These are phyloP conservation scores for Sycophaga agraensis DNA, from an alignment of 1,140 invertebrate genomes.

Conservation along the genomic window DNA sequence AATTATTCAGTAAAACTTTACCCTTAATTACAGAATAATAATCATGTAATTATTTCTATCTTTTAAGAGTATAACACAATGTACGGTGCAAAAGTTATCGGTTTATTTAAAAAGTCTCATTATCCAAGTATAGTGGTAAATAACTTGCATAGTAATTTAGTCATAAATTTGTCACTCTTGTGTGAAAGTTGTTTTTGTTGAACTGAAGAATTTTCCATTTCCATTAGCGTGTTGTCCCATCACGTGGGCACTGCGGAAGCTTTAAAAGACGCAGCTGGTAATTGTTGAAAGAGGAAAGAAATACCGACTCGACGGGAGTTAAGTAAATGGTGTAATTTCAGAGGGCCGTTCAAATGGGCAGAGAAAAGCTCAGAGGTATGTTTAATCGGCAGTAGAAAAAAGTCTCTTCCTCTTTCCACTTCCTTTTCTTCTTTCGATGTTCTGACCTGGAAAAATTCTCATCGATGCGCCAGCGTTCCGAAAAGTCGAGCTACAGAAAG, in stretches of 20 bases:
- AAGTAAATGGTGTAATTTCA: constrained; percentile 12
- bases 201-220: constrained; percentile 12
- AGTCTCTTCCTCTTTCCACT: constrained; percentile 5
- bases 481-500: constrained; percentile 32
- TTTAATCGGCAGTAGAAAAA: constrained; percentile 9
- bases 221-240: constrained; percentile 3
- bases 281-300: neutral
- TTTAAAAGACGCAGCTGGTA: neutral
- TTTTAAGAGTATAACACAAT: too few species aligned
- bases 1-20: too few species aligned
- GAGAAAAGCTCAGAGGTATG: neutral
- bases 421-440: constrained; percentile 8
- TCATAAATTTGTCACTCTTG: too few species aligned
- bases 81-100: too few species aligned
- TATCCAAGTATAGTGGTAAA: too few species aligned
- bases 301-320: neutral
- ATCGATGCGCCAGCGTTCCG: constrained; percentile 26
- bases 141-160: too few species aligned
- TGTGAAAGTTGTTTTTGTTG: neutral
- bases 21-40: too few species aligned
- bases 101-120: too few species aligned
- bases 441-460: constrained; percentile 20
- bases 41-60: too few species aligned
- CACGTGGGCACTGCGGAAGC: neutral
- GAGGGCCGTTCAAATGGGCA: neutral